Base-by-base conservation (phyloP, 2,113 vertebrate species). In the Triplophysa siluroides region DNA sequence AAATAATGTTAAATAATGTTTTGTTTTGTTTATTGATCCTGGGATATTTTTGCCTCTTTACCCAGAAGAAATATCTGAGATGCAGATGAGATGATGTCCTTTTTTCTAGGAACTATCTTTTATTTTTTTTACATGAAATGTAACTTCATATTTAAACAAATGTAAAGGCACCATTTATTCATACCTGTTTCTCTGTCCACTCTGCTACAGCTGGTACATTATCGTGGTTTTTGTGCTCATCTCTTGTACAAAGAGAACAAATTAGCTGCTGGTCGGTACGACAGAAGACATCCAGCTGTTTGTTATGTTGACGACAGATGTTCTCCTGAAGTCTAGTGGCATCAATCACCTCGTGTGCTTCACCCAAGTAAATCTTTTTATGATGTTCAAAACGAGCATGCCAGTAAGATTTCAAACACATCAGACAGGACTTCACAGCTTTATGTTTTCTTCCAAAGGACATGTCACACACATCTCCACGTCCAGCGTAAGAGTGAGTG, bases 151-250 rank as follows among this genome's bases (percentile, higher is more conserved):
- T 6, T 6, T 5, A 0, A 29, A 29, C 29, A 38, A 38, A 38
- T 45, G 61, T 26, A 14, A 29, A 63, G 1, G 43, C 23, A 7
- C 29, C 14, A 5, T 63, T 63, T 18, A 29, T 63, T 65, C 26
- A n/a, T 65, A 65, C 63, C 63, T 41, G 29, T 65, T 65, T 65
- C 63, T 65, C 63, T 12, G 18, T 65, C 16, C 43, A 12, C 43
- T 45, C 43, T 45, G 9, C 43, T 45, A 11, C 43, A 45, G 43
- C 43, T 1, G 43, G 14, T 18, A 65, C 63, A 19, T 18, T 41
- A 19, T 65, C 33, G 10, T 65, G 63, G 8, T 65, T 19, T 38
- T 65, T 65, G 18, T 65, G 63, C n/a, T 41, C 33, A n/a, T 65
- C 33, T 29, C 33, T 65, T 1, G 63, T 41, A 65, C 63, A 65